Base-by-base conservation (phyloP, 2,797 vertebrate species). In the Muscicapa comitata region DNA sequence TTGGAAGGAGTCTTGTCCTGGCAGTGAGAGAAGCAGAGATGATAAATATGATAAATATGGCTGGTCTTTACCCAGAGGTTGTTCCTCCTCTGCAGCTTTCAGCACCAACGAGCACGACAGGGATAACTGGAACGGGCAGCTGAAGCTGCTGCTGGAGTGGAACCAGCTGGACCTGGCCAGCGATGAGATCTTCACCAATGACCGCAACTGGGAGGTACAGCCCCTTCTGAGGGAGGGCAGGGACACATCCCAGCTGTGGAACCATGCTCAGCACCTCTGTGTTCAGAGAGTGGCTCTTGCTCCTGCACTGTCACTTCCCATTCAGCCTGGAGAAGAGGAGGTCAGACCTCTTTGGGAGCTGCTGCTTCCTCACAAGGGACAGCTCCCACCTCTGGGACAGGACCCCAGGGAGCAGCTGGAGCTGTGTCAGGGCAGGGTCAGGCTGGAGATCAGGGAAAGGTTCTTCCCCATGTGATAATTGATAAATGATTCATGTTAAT, bases 171-270 rank as follows among this genome's bases (percentile, higher is more conserved):
- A 98, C 18, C 77, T 98, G 59, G 98, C 98, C 84, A 98, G 78
- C 0, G 98, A 98, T 4, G 98, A 98, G 95, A 98, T 98, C 74
- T 98, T 98, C 96, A 98, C 98, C 91, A 98, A 98, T 7, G 98
- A 98, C 92, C 94, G 98, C 5, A 96, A 96, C 24, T 98, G 98
- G 98, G 98, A 98, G 98, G 98, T 98, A 95, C 31, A 33, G 35
- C 62, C 37, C 11, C 14, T 40, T 20, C 33, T 67, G 20, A 33
- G 57, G 7, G 54, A 75, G 33, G 9, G 4, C 57, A 66, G 51
- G 70, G 67, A 80, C 29, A 7, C 23, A 4, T 23, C 1, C 2
- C 62, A 50, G 5, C 19, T n/a, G n/a, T 61, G 66, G 19, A 88
- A 1, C 28, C 24, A 3, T n/a, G 18, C n/a, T 55, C 10, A 23